phyloP scores from a whole-genome alignment of 1,140 invertebrate genomes.

The Phymorhynchus buccinoides region DNA sequence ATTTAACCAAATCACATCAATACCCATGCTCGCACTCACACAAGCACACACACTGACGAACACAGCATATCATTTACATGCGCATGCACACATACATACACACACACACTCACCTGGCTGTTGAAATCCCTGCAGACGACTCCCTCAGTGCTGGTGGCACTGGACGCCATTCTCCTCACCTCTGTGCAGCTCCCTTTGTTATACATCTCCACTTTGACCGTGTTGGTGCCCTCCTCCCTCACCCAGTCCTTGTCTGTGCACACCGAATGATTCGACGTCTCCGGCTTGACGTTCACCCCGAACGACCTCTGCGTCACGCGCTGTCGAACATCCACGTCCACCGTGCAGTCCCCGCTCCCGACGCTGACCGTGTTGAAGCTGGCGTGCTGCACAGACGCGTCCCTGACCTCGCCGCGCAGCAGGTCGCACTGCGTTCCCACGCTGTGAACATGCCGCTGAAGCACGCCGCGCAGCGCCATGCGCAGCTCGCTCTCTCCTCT shows the following conservation, averaged over 20 bases:
- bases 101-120: conserved; percentile 13
- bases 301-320: conserved; percentile 58
- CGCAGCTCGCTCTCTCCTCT: conserved; percentile 67
- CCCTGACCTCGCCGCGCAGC: conserved; percentile 43
- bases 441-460: conserved; percentile 67
- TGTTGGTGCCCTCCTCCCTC: conserved; percentile 67
- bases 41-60: background rate
- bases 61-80: no score
- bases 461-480: conserved; percentile 60
- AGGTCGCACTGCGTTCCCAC: conserved; percentile 64
- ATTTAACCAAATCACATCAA: background rate
- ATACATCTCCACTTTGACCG: conserved; percentile 54
- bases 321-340: conserved; percentile 65
- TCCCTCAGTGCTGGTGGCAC: conserved; percentile 67
- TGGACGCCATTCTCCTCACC: conserved; percentile 47
- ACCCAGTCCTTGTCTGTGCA: conserved; percentile 67
- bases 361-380: conserved; percentile 54
- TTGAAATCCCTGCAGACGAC: conserved; percentile 31
- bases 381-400: conserved; percentile 50
- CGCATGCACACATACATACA: background rate
- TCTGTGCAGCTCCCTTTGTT: conserved; percentile 70
- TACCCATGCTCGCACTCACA: background rate
- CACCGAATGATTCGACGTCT: conserved; percentile 52
- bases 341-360: conserved; percentile 56
- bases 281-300: conserved; percentile 63